Evolutionary conservation across 1,140 invertebrate genomes (phyloP), one percentile per base, ranked within the genome.

Genomic region (Sminthurinus signatus): DNA sequence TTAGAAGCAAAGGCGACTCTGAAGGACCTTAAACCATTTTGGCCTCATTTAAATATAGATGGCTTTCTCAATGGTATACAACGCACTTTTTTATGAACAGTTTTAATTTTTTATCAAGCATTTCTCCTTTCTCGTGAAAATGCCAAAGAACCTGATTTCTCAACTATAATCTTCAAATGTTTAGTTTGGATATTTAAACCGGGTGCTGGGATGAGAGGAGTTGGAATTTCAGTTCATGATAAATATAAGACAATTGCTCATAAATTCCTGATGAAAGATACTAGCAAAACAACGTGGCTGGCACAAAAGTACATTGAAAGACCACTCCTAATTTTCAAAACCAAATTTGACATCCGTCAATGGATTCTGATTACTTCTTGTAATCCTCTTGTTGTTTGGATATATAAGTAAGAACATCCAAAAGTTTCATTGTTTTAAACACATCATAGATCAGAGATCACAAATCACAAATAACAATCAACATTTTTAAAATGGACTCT

Each of bases 331-430:
- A 85, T 96, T 65, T 87, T 93, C 76, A 84, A 89, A 68, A 94
- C 90, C 2, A 96, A 96, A 81, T 95, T 95, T 75, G 92, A 96
- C 76, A 94, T 96, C 62, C 80, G 89, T 2, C 88, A 91, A 75
- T 93, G 90, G 90, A 96, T 97, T 78, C 78, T 97, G 32, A 86
- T 95, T 2, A 93, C 91, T 0, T 87, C 85, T 75, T 88, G 88
- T 67, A 88, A 93, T 75, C 93, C 93, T 1, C 75, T 96, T 19
- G 91, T 89, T 2, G 85, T 96, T 25, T 97, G 91, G 91, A 87
- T 93, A 78, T 95, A 93, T 78, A 89, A 86, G 86, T 88, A 80
- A 79, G 78, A 79, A 78, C 64, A 32, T 42, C n/a, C 39, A 42
- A 42, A 12, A 42, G 39, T 12, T 10, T 42, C 39, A 42, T 42